Conservation (phyloP, 2,113 vertebrate species). For the Colinus virginianus region DNA sequence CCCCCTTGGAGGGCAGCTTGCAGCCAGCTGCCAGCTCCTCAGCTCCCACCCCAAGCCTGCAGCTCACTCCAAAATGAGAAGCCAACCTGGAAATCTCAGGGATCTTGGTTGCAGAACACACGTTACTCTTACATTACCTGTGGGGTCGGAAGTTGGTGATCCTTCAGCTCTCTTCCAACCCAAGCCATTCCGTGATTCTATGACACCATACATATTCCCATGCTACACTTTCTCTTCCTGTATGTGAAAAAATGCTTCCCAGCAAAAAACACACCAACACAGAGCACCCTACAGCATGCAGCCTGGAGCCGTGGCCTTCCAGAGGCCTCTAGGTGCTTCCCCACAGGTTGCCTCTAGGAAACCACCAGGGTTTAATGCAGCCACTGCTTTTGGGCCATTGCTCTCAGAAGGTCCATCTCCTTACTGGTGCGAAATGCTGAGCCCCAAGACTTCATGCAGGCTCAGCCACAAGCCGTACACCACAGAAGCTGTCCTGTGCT, state of each 20-base stretch:
- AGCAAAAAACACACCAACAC: neutral
- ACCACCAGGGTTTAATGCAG: neutral
- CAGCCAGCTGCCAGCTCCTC: neutral
- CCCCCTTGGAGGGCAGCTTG: neutral
- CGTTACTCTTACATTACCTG: neutral
- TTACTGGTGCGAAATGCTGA: neutral
- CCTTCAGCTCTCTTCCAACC: too few species aligned
- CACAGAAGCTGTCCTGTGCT: neutral
- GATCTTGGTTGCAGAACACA: neutral
- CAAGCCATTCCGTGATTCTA: too few species aligned
- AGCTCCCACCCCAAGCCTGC: neutral
- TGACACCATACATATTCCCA: too few species aligned
- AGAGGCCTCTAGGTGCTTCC: neutral
- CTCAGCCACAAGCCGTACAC: neutral
- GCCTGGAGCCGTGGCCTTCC: accelerated
- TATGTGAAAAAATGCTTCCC: neutral
- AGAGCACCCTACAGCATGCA: accelerated
- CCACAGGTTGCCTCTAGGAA: neutral
- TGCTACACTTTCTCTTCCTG: neutral
- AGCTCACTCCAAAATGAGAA: neutral
- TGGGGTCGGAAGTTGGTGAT: too few species aligned
- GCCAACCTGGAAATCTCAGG: neutral
- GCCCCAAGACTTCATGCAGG: neutral
- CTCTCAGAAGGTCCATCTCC: neutral
- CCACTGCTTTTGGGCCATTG: neutral